These are phyloP conservation scores for Coelogynopora nodosa DNA, from an alignment of 2,888 invertebrate species.

Conservation along the genomic window DNA sequence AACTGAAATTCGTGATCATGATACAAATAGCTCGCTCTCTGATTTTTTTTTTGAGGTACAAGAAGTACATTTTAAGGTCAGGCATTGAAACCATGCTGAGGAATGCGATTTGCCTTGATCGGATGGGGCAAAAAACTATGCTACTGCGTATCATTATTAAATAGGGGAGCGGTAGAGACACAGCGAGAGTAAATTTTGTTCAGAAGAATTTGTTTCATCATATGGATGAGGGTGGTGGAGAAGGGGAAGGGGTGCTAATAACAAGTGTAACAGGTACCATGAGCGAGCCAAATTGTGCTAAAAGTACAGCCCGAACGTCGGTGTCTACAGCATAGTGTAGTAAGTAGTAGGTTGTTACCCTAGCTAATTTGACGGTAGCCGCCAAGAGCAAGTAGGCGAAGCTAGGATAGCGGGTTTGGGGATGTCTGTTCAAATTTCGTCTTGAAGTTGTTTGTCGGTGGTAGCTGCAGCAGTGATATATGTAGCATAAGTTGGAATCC, in stretches of 20 bases:
- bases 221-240: neutral
- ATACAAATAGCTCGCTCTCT: too few relatives aligned
- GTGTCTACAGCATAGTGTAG: neutral
- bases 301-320: neutral
- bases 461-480: conserved; percentile 13
- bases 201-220: neutral
- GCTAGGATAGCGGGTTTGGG: neutral
- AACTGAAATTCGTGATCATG: too few relatives aligned
- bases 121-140: too few relatives aligned
- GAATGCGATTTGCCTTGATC: too few relatives aligned
- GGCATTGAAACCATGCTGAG: too few relatives aligned
- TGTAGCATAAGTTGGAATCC: neutral
- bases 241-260: neutral
- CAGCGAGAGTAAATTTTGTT: neutral
- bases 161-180: neutral
- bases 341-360: too few relatives aligned
- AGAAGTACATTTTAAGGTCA: too few relatives aligned
- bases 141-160: neutral
- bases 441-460: conserved; percentile 20
- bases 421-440: conserved; percentile 26
- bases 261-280: neutral
- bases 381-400: neutral
- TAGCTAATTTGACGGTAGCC: too few relatives aligned
- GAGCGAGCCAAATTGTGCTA: neutral
- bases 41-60: too few relatives aligned